A percentile compares a stretch with the other conserved stretches of the same genome.
These are phyloP conservation scores for Trachurus trachurus DNA, from an alignment of 2,797 vertebrate species.

Conservation along the genomic window DNA sequence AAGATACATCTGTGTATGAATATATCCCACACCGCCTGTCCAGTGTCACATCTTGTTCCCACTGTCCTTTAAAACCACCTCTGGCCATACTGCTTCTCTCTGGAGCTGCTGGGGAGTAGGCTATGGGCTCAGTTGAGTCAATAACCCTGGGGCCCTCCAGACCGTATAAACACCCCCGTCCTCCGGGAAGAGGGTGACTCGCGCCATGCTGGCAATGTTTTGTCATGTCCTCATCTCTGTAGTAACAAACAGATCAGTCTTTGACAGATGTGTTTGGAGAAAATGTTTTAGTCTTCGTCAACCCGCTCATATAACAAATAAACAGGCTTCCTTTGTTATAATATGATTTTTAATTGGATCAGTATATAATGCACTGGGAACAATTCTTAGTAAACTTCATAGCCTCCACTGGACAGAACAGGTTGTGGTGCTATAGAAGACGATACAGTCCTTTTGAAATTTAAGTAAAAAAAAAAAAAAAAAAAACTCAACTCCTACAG, in stretches of 20 bases:
- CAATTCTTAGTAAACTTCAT: slow-evolving; percentile 7
- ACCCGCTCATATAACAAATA: slow-evolving; percentile 52
- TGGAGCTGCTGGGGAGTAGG: slow-evolving; percentile 47
- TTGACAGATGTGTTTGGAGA: slow-evolving; percentile 65
- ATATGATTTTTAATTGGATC: slow-evolving; percentile 26
- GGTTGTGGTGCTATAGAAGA: not conserved
- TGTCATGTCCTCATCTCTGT: slow-evolving; percentile 68
- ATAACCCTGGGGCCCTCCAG: slow-evolving; percentile 66
- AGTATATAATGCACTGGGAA: slow-evolving; percentile 1
- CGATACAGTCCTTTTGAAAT: not conserved
- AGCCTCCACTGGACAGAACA: not conserved
- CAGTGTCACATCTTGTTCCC: slow-evolving; percentile 41
- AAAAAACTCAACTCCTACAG: too few species aligned
- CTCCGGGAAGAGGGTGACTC: slow-evolving; percentile 65
- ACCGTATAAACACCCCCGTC: slow-evolving; percentile 62
- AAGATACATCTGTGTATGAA: slow-evolving; percentile 12
- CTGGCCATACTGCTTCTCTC: slow-evolving; percentile 5
- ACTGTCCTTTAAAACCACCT: slow-evolving; percentile 31
- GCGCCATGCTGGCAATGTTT: slow-evolving; percentile 60
- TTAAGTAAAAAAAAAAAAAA: not conserved
- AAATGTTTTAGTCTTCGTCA: slow-evolving; percentile 32
- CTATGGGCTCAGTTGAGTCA: slow-evolving; percentile 77
- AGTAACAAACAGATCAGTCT: slow-evolving; percentile 72
- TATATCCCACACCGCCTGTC: not conserved
- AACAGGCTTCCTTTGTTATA: slow-evolving; percentile 32